Evolutionary conservation across 2,888 invertebrate species (phyloP).

Genomic region (Leptura quadrifasciata): DNA sequence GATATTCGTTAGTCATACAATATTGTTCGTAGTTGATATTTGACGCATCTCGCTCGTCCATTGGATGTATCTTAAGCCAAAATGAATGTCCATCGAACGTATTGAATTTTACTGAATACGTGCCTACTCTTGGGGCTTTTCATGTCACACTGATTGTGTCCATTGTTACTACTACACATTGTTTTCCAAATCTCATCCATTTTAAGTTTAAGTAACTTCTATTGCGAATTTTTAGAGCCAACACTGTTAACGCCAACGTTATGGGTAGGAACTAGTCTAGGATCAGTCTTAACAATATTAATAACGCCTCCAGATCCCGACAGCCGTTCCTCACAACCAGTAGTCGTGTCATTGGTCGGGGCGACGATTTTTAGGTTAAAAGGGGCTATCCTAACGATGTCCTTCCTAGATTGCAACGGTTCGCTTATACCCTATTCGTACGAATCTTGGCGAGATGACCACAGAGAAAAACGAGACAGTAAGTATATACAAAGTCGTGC

Average conservation of each 20-base stretch:
- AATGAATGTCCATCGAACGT: too few relatives aligned
- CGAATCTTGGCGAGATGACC: conserved; percentile 95
- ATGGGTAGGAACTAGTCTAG: conserved; percentile 98
- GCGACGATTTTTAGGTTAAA: conserved; percentile 97
- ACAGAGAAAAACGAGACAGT: conserved; percentile 77
- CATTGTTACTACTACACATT: too few relatives aligned
- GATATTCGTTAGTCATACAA: too few relatives aligned
- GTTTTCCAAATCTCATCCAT: too few relatives aligned
- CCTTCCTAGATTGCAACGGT: conserved; percentile 97
- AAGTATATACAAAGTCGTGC: conserved; percentile 57
- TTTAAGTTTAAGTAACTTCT: background rate
- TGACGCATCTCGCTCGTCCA: too few relatives aligned
- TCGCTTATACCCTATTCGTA: conserved; percentile 92
- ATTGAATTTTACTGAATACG: too few relatives aligned
- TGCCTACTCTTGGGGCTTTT: too few relatives aligned
- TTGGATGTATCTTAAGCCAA: too few relatives aligned
- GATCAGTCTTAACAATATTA: conserved; percentile 95
- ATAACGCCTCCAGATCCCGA: conserved; percentile 89
- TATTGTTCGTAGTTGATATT: too few relatives aligned
- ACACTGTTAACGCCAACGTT: conserved; percentile 89
- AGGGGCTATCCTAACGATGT: conserved; percentile 95
- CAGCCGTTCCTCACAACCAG: conserved; percentile 88
- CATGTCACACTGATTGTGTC: too few relatives aligned
- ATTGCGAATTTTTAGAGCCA: conserved; percentile 80
- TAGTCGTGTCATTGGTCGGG: conserved; percentile 93